phyloP scores from a whole-genome alignment of 2,797 vertebrate genomes.

The Rhodeus uyekii region DNA sequence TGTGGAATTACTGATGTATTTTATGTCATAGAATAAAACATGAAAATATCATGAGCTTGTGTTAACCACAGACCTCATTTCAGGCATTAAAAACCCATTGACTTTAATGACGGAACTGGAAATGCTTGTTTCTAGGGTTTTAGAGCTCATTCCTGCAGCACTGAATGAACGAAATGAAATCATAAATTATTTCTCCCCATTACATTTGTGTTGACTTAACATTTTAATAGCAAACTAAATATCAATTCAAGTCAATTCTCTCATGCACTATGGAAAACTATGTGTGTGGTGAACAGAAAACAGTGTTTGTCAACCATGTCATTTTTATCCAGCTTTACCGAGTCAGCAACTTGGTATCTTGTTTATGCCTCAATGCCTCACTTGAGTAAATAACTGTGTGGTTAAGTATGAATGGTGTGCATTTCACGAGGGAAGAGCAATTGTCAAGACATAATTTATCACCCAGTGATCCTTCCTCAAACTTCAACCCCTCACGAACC shows the following conservation, averaged over 20 bases:
- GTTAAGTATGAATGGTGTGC: neutral
- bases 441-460: conserved; percentile 17
- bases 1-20: neutral
- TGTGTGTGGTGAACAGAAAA: neutral
- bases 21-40: neutral
- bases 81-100: neutral
- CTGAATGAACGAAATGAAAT: too few species aligned
- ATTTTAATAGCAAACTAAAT: neutral
- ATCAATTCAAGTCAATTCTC: neutral
- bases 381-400: conserved; percentile 6
- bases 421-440: neutral
- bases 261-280: neutral
- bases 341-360: conserved; percentile 1
- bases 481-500: neutral
- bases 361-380: conserved; percentile 11
- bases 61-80: neutral
- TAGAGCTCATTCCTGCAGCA: neutral
- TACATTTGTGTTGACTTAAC: neutral
- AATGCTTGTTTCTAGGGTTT: neutral
- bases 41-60: neutral
- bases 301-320: neutral
- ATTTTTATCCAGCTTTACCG: neutral
- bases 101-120: neutral
- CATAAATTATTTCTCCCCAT: neutral
- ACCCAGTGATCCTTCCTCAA: neutral